A percentile compares a stretch with the other conserved stretches of the same genome.
phyloP scores from a whole-genome alignment of 2,113 vertebrate species.

The Barbus barbus region DNA sequence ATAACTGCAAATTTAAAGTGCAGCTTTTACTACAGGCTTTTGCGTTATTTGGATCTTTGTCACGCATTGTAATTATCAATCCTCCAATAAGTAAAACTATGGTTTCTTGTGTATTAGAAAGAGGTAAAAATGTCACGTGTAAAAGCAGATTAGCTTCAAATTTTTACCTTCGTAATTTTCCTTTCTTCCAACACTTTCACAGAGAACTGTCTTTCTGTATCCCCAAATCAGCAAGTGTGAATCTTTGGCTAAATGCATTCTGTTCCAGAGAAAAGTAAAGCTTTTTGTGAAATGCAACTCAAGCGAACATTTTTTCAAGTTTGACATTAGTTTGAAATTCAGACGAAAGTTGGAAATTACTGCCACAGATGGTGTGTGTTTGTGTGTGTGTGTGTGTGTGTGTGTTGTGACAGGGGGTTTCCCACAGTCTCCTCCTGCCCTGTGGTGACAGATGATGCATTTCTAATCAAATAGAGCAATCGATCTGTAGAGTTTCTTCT shows the following conservation, averaged over 20 bases:
- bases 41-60: background rate
- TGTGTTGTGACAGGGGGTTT: conserved; percentile 45
- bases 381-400: conserved; percentile 30
- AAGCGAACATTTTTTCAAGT: background rate
- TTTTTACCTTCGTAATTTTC: background rate
- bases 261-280: background rate
- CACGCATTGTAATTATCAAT: background rate
- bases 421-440: conserved; percentile 28
- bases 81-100: background rate
- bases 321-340: conserved; percentile 29
- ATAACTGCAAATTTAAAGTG: background rate
- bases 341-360: conserved; percentile 36
- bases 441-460: conserved; percentile 34
- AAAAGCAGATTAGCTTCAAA: background rate
- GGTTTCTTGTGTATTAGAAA: background rate
- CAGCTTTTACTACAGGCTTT: background rate
- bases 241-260: background rate
- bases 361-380: conserved; percentile 42
- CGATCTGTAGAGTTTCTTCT: conserved; percentile 13
- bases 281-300: conserved; percentile 16
- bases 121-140: no score
- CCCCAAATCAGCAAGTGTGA: background rate
- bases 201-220: background rate
- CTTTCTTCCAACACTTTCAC: background rate
- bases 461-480: conserved; percentile 7